Percentiles rank a stretch among this genome's conserved stretches.
These are phyloP conservation scores for Morinoia aosen DNA, from an alignment of 2,888 invertebrate genomes.

Conservation along the genomic window DNA sequence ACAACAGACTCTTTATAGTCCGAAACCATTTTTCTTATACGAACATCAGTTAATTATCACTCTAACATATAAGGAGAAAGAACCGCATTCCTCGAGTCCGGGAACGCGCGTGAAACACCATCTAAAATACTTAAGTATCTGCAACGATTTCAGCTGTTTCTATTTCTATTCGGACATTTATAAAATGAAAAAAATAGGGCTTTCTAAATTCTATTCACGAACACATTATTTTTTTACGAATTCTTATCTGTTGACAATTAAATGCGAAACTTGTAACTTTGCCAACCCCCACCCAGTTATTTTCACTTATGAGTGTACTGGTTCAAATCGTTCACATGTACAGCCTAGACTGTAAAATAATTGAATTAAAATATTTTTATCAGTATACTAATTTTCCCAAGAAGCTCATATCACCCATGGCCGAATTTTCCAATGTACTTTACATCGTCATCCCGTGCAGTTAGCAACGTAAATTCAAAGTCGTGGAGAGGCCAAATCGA, in stretches of 20 bases:
- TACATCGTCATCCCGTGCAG: too few relatives aligned
- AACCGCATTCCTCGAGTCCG: background rate
- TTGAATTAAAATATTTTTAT: background rate
- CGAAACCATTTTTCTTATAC: background rate
- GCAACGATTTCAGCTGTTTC: too few relatives aligned
- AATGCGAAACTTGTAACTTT: background rate
- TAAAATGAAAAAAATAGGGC: too few relatives aligned
- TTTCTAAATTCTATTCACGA: background rate
- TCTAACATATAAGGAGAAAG: background rate
- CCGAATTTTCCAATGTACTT: too few relatives aligned
- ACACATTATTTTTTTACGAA: too few relatives aligned
- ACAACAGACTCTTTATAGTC: background rate
- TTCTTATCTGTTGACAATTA: background rate
- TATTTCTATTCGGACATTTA: too few relatives aligned
- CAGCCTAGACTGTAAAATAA: background rate
- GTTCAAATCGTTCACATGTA: background rate
- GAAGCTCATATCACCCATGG: background rate
- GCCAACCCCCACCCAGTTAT: background rate
- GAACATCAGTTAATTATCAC: background rate
- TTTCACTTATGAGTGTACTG: background rate
- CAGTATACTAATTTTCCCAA: background rate
- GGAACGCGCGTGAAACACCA: background rate
- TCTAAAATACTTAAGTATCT: background rate
- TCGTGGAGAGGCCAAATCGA: too few relatives aligned
- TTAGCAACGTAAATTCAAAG: too few relatives aligned